Base-by-base conservation (phyloP, 2,113 vertebrate genomes). In the Pelusios castaneus region DNA sequence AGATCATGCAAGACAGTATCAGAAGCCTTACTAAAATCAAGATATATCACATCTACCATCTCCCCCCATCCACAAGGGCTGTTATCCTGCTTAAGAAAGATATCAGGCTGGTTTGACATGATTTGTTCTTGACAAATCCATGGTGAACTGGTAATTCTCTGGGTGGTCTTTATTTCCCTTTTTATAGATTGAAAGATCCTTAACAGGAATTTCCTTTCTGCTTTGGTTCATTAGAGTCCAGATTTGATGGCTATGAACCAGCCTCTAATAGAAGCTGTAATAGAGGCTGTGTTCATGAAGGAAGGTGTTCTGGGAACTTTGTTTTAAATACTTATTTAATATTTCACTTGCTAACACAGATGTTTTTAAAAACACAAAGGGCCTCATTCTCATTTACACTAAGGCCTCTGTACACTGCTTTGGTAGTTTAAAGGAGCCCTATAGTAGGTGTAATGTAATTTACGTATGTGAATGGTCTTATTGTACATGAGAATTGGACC, bases 371-470 rank as follows among this genome's bases (percentile, higher is more conserved):
- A 60, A 45, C 31, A 24, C 2, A 0, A 6, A 38, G 70, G 77
- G 58, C 79, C 25, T 89, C 82, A 90, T 70, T 6, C 29, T 49
- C 38, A 95, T 49, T 22, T 75, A 60, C 29, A 49, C 34, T 78
- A 49, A 14, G 84, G 43, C 22, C n/a, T 56, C 52, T 79, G 58
- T 58, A 34, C 41, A 75, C 54, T 93, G 75, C 5, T 3, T 10
- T 73, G 84, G 25, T 70, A 34, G 88, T 92, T 95, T 91, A 56
- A 91, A 91, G 86, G 88, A 55, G 70, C 24, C 89, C 24, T 80
- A 27, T 38, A 89, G 63, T 52, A 58, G 25, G 8, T 84, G 41
- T 22, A 91, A 51, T 8, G 51, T 43, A 1, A 54, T 79, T 81
- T 84, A 43, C 49, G 51, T 83, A 34, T 87, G 49, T 83, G 73